These are phyloP conservation scores for Melanocharis versteri DNA, from an alignment of 2,113 vertebrate genomes.

Conservation along the genomic window DNA sequence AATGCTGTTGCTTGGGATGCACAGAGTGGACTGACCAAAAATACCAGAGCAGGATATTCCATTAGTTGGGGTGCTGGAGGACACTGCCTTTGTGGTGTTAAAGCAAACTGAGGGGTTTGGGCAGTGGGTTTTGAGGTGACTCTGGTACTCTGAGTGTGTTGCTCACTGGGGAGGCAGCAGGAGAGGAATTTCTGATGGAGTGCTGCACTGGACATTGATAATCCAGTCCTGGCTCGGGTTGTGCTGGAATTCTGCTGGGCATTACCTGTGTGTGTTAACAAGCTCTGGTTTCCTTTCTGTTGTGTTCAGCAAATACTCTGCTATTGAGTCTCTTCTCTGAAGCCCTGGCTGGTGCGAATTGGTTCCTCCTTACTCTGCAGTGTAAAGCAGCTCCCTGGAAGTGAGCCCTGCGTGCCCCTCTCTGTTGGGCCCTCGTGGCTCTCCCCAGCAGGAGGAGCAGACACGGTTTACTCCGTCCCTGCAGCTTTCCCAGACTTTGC, in stretches of 20 bases:
- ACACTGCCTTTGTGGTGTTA: neutral
- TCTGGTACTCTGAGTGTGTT: accelerated
- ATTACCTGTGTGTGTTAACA: neutral
- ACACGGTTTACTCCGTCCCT: accelerated
- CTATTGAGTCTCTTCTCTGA: neutral
- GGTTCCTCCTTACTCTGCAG: neutral
- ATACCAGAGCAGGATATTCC: neutral
- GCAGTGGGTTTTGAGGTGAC: neutral
- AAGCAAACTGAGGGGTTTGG: neutral
- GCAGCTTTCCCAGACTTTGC: neutral
- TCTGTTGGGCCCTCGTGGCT: neutral
- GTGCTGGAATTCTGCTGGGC: neutral
- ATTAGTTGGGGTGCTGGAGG: accelerated
- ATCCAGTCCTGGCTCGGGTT: neutral
- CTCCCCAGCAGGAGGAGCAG: neutral
- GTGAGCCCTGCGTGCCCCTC: neutral
- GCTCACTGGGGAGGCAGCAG: neutral
- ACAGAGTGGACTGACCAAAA: neutral
- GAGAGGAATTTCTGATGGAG: neutral
- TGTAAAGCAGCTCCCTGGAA: neutral
- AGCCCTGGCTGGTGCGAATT: neutral
- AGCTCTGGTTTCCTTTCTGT: neutral
- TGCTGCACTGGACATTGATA: neutral
- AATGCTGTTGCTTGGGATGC: neutral
- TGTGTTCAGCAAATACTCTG: neutral